Conservation (phyloP, 2,797 vertebrate genomes). For the Platalea minor region DNA sequence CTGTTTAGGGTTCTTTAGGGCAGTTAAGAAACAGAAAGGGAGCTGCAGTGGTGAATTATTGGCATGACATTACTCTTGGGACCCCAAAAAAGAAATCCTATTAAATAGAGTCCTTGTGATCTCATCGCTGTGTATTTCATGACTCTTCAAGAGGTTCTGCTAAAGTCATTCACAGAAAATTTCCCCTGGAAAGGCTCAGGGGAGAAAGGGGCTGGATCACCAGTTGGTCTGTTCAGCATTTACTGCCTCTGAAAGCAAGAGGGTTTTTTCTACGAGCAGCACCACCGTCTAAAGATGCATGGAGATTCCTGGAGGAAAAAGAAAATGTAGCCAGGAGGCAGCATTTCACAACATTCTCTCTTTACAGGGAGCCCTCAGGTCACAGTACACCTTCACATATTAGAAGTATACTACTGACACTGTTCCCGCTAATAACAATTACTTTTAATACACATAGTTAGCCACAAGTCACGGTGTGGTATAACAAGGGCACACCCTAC, state of each 20-base stretch:
- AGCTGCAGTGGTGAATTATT: constrained; percentile 39
- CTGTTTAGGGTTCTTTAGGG: constrained; percentile 28
- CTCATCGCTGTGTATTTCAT: constrained; percentile 46
- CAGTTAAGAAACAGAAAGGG: constrained; percentile 47
- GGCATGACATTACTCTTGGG: constrained; percentile 35
- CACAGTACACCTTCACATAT: background rate
- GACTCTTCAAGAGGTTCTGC: constrained; percentile 34
- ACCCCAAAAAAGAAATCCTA: constrained; percentile 51
- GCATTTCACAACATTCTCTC: background rate
- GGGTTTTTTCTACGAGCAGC: background rate
- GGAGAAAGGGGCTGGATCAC: constrained; percentile 6
- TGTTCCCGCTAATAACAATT: background rate
- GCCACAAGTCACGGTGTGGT: background rate
- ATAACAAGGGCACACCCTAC: background rate
- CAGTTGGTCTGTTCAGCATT: constrained; percentile 32
- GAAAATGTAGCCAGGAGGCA: background rate
- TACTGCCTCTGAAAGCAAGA: constrained; percentile 35
- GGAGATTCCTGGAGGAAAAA: background rate
- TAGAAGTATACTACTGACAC: background rate
- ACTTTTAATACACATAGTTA: background rate
- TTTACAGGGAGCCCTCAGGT: background rate
- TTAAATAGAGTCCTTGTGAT: constrained; percentile 59
- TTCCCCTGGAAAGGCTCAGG: constrained; percentile 46
- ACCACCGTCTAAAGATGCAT: background rate
- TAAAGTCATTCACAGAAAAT: constrained; percentile 58